Conservation (phyloP, 2,113 vertebrate genomes). For the Spea bombifrons region DNA sequence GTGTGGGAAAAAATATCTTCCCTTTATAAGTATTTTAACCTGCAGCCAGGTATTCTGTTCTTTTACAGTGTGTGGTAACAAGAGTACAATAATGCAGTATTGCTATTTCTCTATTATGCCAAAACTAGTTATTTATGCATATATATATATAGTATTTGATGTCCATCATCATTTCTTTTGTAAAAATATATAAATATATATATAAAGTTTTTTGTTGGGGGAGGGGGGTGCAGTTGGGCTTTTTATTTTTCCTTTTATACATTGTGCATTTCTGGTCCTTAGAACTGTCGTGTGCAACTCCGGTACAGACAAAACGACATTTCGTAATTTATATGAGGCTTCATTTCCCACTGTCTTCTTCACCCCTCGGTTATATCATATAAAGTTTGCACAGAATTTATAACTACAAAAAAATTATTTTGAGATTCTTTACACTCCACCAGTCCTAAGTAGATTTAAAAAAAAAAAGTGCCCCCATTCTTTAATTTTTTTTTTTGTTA, state of each 20-base stretch:
- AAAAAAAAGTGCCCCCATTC: neutral
- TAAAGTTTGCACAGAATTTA: constrained; percentile 23
- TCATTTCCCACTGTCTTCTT: neutral
- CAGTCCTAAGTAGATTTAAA: neutral
- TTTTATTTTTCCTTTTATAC: neutral
- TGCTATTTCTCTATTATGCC: constrained; percentile 68
- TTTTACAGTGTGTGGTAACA: constrained; percentile 57
- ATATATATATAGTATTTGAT: constrained; percentile 56
- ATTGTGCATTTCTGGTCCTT: neutral
- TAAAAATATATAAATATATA: neutral
- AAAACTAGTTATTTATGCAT: constrained; percentile 56
- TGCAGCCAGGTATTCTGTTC: constrained; percentile 54
- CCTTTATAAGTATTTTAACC: constrained; percentile 52
- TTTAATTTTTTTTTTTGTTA: neutral
- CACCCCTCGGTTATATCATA: neutral
- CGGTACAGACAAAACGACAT: neutral
- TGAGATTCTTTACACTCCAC: too few species aligned
- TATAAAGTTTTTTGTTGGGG: neutral
- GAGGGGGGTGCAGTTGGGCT: neutral
- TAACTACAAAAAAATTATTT: neutral
- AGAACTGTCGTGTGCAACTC: neutral
- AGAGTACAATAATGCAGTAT: constrained; percentile 67
- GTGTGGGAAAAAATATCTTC: constrained; percentile 48
- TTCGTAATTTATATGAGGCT: constrained; percentile 20
- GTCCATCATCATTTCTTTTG: constrained; percentile 59